phyloP scores from a whole-genome alignment of 2,797 vertebrate species.

The Echeneis naucrates region DNA sequence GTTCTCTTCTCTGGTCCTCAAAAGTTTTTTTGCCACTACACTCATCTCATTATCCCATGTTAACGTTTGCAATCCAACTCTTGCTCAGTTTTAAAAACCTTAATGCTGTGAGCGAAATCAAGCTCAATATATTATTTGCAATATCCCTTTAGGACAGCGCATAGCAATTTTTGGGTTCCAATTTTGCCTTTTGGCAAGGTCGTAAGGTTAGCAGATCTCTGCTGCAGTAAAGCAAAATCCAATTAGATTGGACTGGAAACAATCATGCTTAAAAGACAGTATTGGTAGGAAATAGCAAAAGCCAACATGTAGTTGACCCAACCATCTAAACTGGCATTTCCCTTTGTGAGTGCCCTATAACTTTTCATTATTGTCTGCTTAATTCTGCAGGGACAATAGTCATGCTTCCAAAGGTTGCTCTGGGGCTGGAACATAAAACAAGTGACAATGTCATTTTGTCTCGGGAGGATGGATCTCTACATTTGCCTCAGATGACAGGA shows the following conservation, averaged over 20 bases:
- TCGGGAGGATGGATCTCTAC: slow-evolving; percentile 13
- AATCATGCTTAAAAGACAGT: neutral
- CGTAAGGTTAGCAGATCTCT: neutral
- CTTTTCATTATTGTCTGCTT: neutral
- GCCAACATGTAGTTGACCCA: too few species aligned
- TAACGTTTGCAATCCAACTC: too few species aligned
- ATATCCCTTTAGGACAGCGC: neutral
- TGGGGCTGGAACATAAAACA: neutral
- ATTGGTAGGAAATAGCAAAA: too few species aligned
- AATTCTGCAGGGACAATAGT: neutral
- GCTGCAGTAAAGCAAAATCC: neutral
- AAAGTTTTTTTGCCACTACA: too few species aligned
- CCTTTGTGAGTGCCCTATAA: too few species aligned
- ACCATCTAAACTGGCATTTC: too few species aligned
- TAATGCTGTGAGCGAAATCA: neutral
- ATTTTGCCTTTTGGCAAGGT: neutral
- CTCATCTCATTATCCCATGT: too few species aligned
- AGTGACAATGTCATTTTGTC: slow-evolving; percentile 32
- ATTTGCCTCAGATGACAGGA: slow-evolving; percentile 28
- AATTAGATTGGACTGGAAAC: neutral
- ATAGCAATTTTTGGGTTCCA: neutral
- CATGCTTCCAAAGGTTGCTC: neutral
- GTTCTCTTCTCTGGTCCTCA: too few species aligned
- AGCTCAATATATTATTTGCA: neutral
- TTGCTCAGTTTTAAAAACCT: too few species aligned